Conservation (phyloP, 2,113 vertebrate species). For the Apodemus sylvaticus region DNA sequence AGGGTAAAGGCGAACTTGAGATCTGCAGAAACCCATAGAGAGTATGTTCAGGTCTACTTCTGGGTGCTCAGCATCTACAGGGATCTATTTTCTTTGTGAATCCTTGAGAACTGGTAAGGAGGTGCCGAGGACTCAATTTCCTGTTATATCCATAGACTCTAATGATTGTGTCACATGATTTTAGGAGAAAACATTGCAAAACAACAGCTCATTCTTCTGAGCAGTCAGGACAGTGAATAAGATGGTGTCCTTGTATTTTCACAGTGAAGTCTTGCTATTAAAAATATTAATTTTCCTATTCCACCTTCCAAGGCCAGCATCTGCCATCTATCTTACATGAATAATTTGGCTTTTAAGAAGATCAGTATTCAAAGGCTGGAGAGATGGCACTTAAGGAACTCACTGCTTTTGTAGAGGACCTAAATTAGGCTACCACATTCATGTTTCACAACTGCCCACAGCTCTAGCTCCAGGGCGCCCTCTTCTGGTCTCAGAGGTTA, state of each 20-base stretch:
- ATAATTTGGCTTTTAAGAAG: neutral
- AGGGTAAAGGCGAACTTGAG: neutral
- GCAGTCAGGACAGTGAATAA: neutral
- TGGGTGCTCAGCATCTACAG: neutral
- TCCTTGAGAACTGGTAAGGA: neutral
- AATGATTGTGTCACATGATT: neutral
- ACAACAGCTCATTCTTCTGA: neutral
- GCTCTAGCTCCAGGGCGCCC: neutral
- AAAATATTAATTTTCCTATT: neutral
- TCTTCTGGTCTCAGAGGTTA: neutral
- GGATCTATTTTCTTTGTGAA: neutral
- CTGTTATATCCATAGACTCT: neutral
- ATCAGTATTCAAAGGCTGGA: neutral
- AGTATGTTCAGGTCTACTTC: neutral
- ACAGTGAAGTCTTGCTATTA: neutral
- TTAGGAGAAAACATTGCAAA: neutral
- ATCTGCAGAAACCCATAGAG: constrained; percentile 67
- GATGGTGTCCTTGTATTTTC: neutral
- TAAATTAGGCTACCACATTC: neutral
- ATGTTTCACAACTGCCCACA: neutral
- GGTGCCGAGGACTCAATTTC: neutral
- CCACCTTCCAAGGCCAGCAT: neutral
- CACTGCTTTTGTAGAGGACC: neutral
- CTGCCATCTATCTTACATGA: neutral
- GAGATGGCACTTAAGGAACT: neutral